Evolutionary conservation across 2,113 vertebrate species (phyloP).

Genomic region (Syngnathus scovelli): DNA sequence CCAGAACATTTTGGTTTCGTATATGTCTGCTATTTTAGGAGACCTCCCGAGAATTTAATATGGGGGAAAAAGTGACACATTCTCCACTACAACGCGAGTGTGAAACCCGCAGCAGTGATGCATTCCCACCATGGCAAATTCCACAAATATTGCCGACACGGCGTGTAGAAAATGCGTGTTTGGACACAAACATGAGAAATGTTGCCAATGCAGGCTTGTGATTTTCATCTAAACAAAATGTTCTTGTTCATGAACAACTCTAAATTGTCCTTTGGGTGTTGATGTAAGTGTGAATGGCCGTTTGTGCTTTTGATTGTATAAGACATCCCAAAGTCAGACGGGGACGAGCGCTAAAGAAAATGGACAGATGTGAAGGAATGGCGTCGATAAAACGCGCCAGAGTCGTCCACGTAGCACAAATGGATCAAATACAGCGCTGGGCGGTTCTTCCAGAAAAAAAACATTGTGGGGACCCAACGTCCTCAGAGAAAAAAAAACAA

Average conservation of each 20-base stretch:
- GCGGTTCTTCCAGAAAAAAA: not conserved
- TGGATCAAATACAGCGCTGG: not conserved
- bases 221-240: not conserved
- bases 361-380: not conserved
- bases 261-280: too few species aligned
- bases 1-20: not conserved
- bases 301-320: too few species aligned
- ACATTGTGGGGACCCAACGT: not conserved
- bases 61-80: not conserved
- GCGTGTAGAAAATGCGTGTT: not conserved
- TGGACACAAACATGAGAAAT: not conserved
- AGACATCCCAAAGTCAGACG: not conserved
- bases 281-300: too few species aligned
- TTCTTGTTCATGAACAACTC: not conserved
- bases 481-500: conserved; percentile 21
- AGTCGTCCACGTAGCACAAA: not conserved
- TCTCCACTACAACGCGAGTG: not conserved
- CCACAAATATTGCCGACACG: not conserved
- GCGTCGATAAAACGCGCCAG: not conserved
- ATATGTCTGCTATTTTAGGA: not conserved
- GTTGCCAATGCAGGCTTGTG: not conserved
- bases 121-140: not conserved
- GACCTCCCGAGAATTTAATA: not conserved
- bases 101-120: not conserved
- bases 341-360: not conserved